Conservation (phyloP, 2,888 invertebrate genomes). For the Noctua fimbriata region DNA sequence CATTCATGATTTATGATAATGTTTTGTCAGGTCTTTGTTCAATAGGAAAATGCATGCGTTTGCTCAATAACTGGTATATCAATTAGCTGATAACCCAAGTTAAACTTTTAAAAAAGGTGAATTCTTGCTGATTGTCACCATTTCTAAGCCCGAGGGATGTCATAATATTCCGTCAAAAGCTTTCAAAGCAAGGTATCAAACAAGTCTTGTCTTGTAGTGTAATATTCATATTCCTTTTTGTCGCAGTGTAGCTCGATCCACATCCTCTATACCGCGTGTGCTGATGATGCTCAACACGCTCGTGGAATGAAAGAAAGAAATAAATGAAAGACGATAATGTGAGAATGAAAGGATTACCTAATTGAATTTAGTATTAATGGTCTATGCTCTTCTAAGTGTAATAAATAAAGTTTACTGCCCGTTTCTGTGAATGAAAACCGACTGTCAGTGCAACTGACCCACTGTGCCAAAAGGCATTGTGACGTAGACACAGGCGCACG, state of each 20-base stretch:
- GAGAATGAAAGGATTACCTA: neutral
- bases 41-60: neutral
- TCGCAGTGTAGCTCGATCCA: too few species aligned
- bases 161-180: neutral
- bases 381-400: too few species aligned
- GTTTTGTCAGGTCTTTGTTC: neutral
- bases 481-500: conserved; percentile 38
- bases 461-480: neutral
- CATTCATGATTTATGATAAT: conserved; percentile 9
- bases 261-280: neutral
- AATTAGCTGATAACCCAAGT: neutral
- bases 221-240: too few species aligned
- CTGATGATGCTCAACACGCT: neutral
- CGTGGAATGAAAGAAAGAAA: too few species aligned
- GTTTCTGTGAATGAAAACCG: neutral
- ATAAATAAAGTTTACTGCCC: neutral
- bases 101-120: neutral
- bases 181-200: neutral
- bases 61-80: too few species aligned
- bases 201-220: too few species aligned
- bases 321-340: neutral
- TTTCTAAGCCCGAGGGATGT: neutral
- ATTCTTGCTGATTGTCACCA: neutral
- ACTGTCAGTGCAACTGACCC: conserved; percentile 9
- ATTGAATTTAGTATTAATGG: too few species aligned